Evolutionary conservation across 2,113 vertebrate species (phyloP).

Genomic region (Pterocles burchelli): DNA sequence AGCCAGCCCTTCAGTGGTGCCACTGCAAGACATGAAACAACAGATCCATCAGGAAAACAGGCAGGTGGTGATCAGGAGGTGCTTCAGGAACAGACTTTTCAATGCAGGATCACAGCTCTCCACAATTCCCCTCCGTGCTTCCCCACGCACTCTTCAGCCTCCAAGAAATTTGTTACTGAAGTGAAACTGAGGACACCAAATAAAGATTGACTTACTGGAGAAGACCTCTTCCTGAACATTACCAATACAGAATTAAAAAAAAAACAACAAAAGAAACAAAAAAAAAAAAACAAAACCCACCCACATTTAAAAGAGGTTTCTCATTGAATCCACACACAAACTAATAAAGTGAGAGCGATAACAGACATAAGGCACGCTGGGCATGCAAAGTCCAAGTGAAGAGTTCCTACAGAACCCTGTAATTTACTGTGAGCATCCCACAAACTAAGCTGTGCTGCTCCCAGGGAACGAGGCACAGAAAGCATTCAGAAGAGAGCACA

Average conservation of each 20-base stretch:
- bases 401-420: background rate
- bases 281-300: too few relatives aligned
- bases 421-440: background rate
- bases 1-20: background rate
- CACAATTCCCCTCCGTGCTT: background rate
- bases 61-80: background rate
- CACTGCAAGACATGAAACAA: constrained; percentile 39
- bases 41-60: background rate
- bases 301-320: background rate
- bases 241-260: background rate
- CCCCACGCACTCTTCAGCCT: background rate
- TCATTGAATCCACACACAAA: background rate
- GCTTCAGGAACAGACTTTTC: background rate
- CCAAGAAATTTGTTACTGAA: background rate
- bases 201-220: background rate
- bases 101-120: background rate
- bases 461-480: background rate
- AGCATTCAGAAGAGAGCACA: background rate
- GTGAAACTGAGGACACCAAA: background rate
- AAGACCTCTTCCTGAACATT: background rate
- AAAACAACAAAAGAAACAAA: too few relatives aligned
- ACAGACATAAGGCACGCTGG: background rate
- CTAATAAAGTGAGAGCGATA: background rate
- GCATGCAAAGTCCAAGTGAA: background rate
- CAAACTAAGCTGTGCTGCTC: background rate